phyloP scores from a whole-genome alignment of 2,113 vertebrate species.

The Vulpes ferrilata region DNA sequence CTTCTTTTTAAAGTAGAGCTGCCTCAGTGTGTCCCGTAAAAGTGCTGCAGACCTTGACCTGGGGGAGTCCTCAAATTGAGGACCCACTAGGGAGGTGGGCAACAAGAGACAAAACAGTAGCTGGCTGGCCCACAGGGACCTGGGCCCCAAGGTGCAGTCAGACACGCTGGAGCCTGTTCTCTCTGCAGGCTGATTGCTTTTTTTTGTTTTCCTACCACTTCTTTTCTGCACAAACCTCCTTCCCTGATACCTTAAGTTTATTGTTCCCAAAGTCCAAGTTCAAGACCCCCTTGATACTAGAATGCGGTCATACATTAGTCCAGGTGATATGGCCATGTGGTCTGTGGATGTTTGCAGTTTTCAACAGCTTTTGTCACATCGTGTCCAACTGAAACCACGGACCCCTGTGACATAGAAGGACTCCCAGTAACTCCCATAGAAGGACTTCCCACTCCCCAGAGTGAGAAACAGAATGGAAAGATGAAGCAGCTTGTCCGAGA shows the following conservation, averaged over 20 bases:
- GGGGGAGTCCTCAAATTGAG: background rate
- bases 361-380: background rate
- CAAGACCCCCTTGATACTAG: background rate
- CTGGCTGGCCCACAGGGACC: background rate
- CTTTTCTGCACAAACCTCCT: background rate
- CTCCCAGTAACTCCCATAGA: background rate
- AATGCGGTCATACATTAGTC: background rate
- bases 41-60: background rate
- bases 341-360: background rate
- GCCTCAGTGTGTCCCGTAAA: background rate
- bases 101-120: background rate
- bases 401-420: background rate
- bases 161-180: accelerated
- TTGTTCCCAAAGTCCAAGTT: background rate
- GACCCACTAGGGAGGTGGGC: background rate
- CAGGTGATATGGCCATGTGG: too few relatives aligned
- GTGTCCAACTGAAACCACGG: background rate
- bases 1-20: background rate
- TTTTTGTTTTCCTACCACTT: background rate
- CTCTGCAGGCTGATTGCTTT: background rate
- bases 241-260: background rate
- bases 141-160: background rate
- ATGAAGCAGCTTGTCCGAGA: background rate
- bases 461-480: background rate
- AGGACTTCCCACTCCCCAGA: background rate